phyloP scores from a whole-genome alignment of 2,113 vertebrate species.

The Tetrao urogallus region DNA sequence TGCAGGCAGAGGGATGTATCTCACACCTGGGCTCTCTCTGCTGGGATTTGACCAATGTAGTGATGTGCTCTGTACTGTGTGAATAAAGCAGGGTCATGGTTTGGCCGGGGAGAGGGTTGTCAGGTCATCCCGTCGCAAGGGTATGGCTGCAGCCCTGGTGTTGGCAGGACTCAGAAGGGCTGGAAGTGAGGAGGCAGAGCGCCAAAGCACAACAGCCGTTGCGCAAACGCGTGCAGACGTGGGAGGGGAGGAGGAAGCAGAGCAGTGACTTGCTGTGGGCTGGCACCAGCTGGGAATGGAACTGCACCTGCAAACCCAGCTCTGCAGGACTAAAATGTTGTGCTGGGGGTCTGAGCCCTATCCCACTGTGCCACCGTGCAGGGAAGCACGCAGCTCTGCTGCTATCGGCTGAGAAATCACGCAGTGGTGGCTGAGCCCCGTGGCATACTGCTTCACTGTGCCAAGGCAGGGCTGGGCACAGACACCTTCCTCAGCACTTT shows the following conservation, averaged over 20 bases:
- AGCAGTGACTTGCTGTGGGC: not conserved
- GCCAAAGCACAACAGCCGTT: not conserved
- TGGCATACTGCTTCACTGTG: fast-evolving
- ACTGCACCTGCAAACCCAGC: not conserved
- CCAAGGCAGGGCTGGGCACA: not conserved
- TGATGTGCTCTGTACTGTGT: not conserved
- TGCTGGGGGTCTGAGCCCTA: not conserved
- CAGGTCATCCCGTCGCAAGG: no score
- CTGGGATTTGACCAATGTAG: not conserved
- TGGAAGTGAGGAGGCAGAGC: not conserved
- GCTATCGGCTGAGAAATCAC: not conserved
- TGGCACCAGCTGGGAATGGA: not conserved
- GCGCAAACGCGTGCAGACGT: not conserved
- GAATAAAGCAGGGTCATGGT: not conserved
- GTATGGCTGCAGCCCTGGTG: no score
- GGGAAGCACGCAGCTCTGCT: not conserved
- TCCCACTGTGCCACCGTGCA: fast-evolving
- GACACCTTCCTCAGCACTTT: not conserved
- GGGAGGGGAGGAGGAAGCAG: not conserved
- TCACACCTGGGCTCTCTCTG: not conserved
- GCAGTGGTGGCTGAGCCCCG: not conserved
- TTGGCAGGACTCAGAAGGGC: not conserved
- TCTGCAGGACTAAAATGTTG: not conserved
- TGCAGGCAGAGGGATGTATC: conserved; percentile 3
- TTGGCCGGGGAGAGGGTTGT: not conserved